These are phyloP conservation scores for Ceratina australensis DNA, from an alignment of 1,140 invertebrate genomes.

Conservation along the genomic window DNA sequence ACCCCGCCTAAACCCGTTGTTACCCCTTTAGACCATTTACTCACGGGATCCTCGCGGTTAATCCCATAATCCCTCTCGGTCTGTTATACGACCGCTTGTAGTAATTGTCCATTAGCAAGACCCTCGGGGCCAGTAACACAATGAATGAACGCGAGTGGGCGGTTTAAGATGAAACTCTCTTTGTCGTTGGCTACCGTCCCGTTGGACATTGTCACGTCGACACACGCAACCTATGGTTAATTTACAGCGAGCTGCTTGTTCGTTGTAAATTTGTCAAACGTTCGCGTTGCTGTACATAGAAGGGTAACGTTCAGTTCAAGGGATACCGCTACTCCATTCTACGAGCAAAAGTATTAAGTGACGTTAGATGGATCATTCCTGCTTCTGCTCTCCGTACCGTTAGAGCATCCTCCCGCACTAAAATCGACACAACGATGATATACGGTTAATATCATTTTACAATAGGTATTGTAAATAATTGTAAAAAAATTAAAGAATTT, in stretches of 20 bases:
- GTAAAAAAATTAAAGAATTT: no score
- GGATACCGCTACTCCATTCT: no score
- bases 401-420: not conserved
- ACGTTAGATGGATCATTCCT: not conserved
- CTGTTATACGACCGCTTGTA: constrained; percentile 5
- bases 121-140: not conserved
- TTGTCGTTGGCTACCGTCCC: not conserved
- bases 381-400: not conserved
- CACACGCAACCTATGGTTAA: not conserved
- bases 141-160: not conserved
- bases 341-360: no score
- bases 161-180: no score
- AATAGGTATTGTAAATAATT: no score
- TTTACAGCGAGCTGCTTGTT: not conserved
- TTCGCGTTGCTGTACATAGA: no score
- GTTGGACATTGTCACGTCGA: not conserved
- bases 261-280: constrained; percentile 17
- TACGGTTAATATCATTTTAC: no score
- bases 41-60: constrained; percentile 33
- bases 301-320: no score
- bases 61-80: constrained; percentile 48
- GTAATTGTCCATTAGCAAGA: not conserved
- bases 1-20: constrained; percentile 56
- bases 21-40: no score
- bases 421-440: no score